Evolutionary conservation across 2,113 vertebrate species (phyloP).

Genomic region (Delphinapterus leucas): DNA sequence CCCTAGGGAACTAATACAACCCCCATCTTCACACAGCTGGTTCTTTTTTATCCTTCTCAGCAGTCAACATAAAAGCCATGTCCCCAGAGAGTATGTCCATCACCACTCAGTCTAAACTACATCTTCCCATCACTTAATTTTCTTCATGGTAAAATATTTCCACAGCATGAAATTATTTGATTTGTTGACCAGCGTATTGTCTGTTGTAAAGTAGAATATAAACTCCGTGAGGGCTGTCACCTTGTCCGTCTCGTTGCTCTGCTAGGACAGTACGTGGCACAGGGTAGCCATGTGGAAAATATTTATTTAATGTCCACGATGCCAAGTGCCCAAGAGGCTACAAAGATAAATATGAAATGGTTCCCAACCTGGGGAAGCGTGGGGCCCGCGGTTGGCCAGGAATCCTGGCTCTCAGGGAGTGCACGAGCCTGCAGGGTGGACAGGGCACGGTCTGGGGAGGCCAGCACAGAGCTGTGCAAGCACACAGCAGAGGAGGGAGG

Average conservation of each 20-base stretch:
- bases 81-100: neutral
- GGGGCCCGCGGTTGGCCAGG: neutral
- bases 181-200: neutral
- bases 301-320: neutral
- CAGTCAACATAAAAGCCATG: neutral
- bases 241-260: neutral
- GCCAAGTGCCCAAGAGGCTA: neutral
- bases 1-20: neutral
- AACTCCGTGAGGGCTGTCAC: neutral
- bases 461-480: neutral
- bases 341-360: neutral
- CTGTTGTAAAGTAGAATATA: neutral
- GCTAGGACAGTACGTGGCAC: neutral
- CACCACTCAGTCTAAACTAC: neutral
- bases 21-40: neutral
- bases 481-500: too few relatives aligned
- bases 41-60: neutral
- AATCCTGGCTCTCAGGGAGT: neutral
- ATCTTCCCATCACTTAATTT: neutral
- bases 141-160: neutral
- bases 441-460: neutral
- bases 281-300: neutral
- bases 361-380: neutral
- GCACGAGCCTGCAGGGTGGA: accelerated
- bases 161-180: neutral